A percentile compares a stretch with the other conserved stretches of the same genome.
Evolutionary conservation across 2,888 invertebrate genomes (phyloP).

Genomic region (Spodoptera exigua): DNA sequence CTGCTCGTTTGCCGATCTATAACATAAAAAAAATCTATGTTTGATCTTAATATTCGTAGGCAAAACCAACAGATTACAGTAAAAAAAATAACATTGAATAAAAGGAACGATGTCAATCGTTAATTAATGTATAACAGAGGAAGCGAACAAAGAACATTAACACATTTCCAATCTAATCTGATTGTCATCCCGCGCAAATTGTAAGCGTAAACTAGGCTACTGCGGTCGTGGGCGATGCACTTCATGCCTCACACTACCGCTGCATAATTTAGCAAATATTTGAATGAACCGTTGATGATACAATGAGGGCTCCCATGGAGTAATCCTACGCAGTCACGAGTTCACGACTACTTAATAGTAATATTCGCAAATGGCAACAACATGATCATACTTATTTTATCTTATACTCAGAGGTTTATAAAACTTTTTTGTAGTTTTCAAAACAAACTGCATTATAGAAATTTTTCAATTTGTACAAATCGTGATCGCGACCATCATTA

Average conservation of each 20-base stretch:
- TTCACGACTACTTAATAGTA: too few relatives aligned
- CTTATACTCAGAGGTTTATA: too few relatives aligned
- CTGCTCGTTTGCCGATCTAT: too few relatives aligned
- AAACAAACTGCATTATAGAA: too few relatives aligned
- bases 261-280: slow-evolving; percentile 11
- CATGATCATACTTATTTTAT: too few relatives aligned
- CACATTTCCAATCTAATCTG: slow-evolving; percentile 40
- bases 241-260: slow-evolving; percentile 11
- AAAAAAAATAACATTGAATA: slow-evolving; percentile 11
- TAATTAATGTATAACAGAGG: slow-evolving; percentile 22
- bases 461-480: too few relatives aligned
- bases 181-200: slow-evolving; percentile 43
- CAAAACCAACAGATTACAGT: slow-evolving; percentile 10
- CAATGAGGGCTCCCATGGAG: too few relatives aligned
- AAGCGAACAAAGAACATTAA: slow-evolving; percentile 36
- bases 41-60: slow-evolving; percentile 24
- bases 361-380: too few relatives aligned
- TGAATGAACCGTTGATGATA: not conserved
- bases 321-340: not conserved
- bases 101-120: slow-evolving; percentile 18
- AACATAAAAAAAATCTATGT: too few relatives aligned
- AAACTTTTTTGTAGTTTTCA: too few relatives aligned
- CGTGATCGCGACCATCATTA: slow-evolving; percentile 3
- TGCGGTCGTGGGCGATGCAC: slow-evolving; percentile 28
- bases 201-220: slow-evolving; percentile 35